Evolutionary conservation across 2,888 invertebrate genomes (phyloP), one percentile per base, ranked within the genome.

Genomic region (Patella caerulea): DNA sequence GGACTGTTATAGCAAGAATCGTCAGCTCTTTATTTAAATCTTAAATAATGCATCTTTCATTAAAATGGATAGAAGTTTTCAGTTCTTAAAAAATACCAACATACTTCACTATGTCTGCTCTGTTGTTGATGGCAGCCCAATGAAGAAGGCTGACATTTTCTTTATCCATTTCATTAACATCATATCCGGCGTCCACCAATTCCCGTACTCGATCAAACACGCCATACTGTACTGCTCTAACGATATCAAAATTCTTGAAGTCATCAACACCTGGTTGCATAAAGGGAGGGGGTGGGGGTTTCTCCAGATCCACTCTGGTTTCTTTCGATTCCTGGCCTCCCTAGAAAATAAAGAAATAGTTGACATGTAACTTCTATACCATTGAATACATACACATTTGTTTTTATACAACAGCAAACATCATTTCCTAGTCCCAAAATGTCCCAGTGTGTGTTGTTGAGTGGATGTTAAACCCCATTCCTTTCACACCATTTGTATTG

Each of bases 91-190:
- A 65, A 69, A 7, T 65, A 65, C 59, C 2, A 24, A 74, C 87
- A 83, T 83, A 92, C 92, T 95, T 94, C 78, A 98, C 96, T 86
- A 99, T 96, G 87, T 98, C 97, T 84, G 95, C 94, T 78, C 98
- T 94, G 93, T 99, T 99, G 92, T 99, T 99, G 90, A 99, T 99
- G 24, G 99, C 96, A 59, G 99, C 99, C 99, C 99, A 99, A 92
- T 99, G 99, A n/a, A 99, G 93, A 74, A 99, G 93, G 2, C 98
- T 98, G 77, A 99, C 98, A 73, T 97, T 98, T 92, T 99, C 99
- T 84, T 94, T 94, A 92, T 99, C 99, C 72, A 97, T 95, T 90
- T 96, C 95, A 92, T 98, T 98, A 17, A 98, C 97, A 93, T 98
- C 96, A 81, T 82, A 87, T 2, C 98, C 98, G 65, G 95, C 95